A percentile compares a stretch with the other conserved stretches of the same genome.
Conservation (phyloP, 35 echinoderm and acorn worm species). For the Ptychodera flava region DNA sequence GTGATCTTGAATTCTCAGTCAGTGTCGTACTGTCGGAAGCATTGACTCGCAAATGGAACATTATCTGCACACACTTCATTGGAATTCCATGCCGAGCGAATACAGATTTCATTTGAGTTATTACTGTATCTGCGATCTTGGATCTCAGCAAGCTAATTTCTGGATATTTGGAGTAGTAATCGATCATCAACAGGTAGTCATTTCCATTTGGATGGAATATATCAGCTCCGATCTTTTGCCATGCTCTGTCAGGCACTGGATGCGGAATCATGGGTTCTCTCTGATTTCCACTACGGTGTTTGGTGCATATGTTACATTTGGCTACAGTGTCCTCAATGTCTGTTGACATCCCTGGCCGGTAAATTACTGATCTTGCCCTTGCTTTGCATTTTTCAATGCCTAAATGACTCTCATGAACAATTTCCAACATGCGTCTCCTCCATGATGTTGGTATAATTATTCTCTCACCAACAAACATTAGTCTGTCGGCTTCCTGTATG, state of each 20-base stretch:
- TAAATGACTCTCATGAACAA: conserved; percentile 41
- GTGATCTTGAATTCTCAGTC: no score
- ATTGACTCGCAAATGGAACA: no score
- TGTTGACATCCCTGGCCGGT: background rate
- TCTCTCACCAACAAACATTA: conserved; percentile 9
- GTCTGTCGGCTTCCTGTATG: no score
- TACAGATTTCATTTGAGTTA: background rate
- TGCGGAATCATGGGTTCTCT: conserved; percentile 39
- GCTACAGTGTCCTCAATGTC: conserved; percentile 18
- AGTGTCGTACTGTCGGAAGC: no score
- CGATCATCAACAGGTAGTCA: conserved; percentile 30
- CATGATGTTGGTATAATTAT: conserved; percentile 28
- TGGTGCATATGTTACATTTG: conserved; percentile 32
- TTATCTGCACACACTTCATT: no score
- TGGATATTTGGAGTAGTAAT: conserved; percentile 31
- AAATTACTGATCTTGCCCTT: conserved; percentile 25
- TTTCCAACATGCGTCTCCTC: conserved; percentile 15
- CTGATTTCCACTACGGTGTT: conserved; percentile 6
- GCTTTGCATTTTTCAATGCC: conserved; percentile 40
- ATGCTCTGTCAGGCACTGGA: conserved; percentile 3
- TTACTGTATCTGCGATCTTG: background rate
- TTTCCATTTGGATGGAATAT: conserved; percentile 25
- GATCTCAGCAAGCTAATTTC: conserved; percentile 5
- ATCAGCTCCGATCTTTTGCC: conserved; percentile 23
- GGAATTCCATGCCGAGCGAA: conserved; percentile 12